Conservation (phyloP, 2,888 invertebrate species). For the Drosophila austrosaltans region DNA sequence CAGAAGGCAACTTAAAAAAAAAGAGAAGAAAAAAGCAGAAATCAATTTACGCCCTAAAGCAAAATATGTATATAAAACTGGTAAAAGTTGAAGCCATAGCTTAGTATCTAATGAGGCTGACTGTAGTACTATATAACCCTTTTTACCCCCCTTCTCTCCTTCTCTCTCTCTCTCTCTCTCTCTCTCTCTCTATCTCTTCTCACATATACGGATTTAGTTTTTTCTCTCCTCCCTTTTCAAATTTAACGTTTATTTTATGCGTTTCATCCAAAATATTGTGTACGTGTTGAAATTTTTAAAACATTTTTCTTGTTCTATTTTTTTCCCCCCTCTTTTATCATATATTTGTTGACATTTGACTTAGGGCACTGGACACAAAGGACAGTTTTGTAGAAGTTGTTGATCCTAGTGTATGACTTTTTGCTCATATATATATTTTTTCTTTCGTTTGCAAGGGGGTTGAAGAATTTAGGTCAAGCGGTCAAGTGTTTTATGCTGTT, state of each 20-base stretch:
- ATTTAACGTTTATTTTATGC: conserved; percentile 53
- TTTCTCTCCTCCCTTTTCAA: conserved; percentile 43
- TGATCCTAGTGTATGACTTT: conserved; percentile 44
- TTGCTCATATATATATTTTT: background rate
- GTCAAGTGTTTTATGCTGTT: conserved; percentile 64
- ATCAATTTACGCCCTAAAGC: conserved; percentile 61
- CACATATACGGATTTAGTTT: conserved; percentile 19
- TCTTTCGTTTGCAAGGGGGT: conserved; percentile 37
- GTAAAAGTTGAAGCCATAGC: conserved; percentile 35
- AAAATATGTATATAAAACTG: conserved; percentile 15
- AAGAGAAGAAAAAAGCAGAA: conserved; percentile 32
- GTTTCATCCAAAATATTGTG: conserved; percentile 66
- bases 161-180: no score
- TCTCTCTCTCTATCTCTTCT: conserved; percentile 15
- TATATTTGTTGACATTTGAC: conserved; percentile 62
- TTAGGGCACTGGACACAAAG: conserved; percentile 36
- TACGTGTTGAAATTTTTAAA: conserved; percentile 75
- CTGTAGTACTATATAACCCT: conserved; percentile 37
- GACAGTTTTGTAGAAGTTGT: conserved; percentile 44
- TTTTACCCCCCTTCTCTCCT: background rate
- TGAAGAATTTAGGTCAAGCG: conserved; percentile 68
- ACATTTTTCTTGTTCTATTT: conserved; percentile 59
- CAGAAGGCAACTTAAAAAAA: conserved; percentile 46
- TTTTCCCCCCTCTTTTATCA: conserved; percentile 20
- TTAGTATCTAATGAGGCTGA: conserved; percentile 45